Conservation (phyloP, 2,888 invertebrate genomes). For the Metalampra italica region DNA sequence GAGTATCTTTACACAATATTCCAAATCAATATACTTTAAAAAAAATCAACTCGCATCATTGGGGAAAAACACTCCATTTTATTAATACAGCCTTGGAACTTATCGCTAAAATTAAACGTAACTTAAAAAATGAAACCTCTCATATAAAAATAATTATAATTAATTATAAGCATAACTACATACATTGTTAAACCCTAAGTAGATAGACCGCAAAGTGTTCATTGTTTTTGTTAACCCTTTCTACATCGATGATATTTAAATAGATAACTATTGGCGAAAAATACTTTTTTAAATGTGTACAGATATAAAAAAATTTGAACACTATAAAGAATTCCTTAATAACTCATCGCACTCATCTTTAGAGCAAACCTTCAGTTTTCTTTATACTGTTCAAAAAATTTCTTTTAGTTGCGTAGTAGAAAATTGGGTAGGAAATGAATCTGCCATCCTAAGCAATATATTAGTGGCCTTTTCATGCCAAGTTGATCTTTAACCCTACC, state of each 20-base stretch:
- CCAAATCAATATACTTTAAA: conserved; percentile 31
- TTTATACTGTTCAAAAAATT: no score
- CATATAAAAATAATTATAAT: conserved; percentile 70
- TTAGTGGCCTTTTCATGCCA: no score
- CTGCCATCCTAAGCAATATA: no score
- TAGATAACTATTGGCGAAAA: no score
- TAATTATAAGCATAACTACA: conserved; percentile 49
- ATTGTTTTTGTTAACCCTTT: conserved; percentile 34
- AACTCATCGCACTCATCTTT: no score
- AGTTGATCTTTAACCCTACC: no score
- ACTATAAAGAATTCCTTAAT: no score
- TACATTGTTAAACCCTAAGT: conserved; percentile 62
- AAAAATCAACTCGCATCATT: conserved; percentile 40
- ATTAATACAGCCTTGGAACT: conserved; percentile 77
- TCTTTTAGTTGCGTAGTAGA: no score
- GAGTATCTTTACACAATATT: conserved; percentile 60
- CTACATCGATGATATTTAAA: conserved; percentile 10
- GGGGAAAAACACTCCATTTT: conserved; percentile 62
- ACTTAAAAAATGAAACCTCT: conserved; percentile 73
- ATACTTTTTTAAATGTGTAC: no score
- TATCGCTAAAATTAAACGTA: conserved; percentile 67
- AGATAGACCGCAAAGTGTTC: conserved; percentile 68
- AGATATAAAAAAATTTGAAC: no score
- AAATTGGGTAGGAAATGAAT: no score
- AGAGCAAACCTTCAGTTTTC: no score